Conservation (phyloP, 2,113 vertebrate genomes). For the Amazona guildingii region DNA sequence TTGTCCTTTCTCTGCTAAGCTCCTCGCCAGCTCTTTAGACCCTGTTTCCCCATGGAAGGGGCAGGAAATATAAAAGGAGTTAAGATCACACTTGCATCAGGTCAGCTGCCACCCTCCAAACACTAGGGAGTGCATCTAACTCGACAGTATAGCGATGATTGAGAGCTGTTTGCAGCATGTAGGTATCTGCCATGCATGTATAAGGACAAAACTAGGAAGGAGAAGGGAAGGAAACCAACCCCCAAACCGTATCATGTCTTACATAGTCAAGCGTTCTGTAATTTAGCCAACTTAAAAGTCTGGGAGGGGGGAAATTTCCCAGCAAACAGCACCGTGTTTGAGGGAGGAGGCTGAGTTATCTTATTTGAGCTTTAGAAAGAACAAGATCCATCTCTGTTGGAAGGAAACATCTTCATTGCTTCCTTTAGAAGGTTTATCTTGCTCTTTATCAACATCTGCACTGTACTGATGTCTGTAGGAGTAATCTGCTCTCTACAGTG, state of each 20-base stretch:
- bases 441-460: not conserved
- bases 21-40: not conserved
- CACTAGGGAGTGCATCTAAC: not conserved
- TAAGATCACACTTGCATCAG: not conserved
- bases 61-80: not conserved
- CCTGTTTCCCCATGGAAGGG: not conserved
- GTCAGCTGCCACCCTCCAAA: not conserved
- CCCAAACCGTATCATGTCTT: not conserved
- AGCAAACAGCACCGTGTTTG: not conserved
- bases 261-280: not conserved
- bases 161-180: not conserved
- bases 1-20: not conserved
- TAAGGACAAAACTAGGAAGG: not conserved
- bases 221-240: not conserved
- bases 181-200: rapidly evolving
- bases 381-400: not conserved
- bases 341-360: not conserved
- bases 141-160: not conserved
- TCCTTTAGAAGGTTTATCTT: not conserved
- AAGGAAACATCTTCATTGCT: not conserved
- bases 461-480: not conserved
- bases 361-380: not conserved
- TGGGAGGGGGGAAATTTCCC: not conserved
- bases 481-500: not conserved
- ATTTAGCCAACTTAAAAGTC: not conserved